Base-by-base conservation (phyloP, 1,140 invertebrate genomes). In the Zaprionus davidi region DNA sequence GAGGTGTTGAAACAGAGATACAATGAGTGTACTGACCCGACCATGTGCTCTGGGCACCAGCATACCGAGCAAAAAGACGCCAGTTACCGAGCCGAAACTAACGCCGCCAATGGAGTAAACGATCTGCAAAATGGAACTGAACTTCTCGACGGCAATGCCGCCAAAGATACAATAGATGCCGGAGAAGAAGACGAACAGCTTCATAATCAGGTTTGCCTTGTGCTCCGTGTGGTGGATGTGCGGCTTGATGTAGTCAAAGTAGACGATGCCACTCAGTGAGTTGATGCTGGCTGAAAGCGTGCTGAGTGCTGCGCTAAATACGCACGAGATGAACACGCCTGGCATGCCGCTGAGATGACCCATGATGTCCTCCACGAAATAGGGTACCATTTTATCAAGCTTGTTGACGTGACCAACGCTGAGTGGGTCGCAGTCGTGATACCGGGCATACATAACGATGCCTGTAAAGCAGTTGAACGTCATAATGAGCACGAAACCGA, bases 241-340 rank as follows among this genome's bases (percentile, higher is more conserved):
- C 0, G 91, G 91, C 22, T 93, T 79, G 11, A 97, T 94, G 79
- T 96, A 95, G 90, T 97, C 96, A 82, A 96, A 95, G 90, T 96
- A 96, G 62, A 96, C 95, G 0, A 96, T 95, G 5, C 96, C 96
- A 1, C 96, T 94, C 93, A 97, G 94, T 1, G 96, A 96, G 81
- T 97, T 97, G 6, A 97, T 90, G 26, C 95, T 95, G 13, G 95
- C 95, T 0, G 95, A 96, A 93, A 96, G 95, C 3, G 95, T 96
- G 91, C 96, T 97, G 83, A 96, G 86, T 6, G 95, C 95, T 13
- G 95, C 96, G 80, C 95, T 95, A 69, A 96, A 96, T 4, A 96
- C 94, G 65, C 95, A 95, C 31, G 95, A 95, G 2, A 96, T 94
- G 78, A 96, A 96, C 0, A 96, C 70, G 1, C 96, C 96, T 0